A percentile compares a stretch with the other conserved stretches of the same genome.
phyloP scores from a whole-genome alignment of 2,113 vertebrate species.

The Strix uralensis region DNA sequence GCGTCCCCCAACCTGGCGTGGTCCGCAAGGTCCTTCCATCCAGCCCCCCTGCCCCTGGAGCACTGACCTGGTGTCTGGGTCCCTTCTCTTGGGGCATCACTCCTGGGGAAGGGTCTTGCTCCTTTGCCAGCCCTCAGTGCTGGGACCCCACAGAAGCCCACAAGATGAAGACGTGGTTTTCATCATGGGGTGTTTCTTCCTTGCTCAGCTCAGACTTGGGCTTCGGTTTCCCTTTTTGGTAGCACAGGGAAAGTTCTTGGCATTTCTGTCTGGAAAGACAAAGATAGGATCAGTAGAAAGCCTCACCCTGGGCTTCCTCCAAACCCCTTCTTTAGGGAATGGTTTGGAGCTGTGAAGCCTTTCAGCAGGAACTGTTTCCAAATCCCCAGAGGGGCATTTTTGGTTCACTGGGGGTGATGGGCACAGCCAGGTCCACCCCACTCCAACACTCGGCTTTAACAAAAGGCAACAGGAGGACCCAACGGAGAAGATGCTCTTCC shows the following conservation, averaged over 20 bases:
- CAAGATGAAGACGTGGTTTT: rapidly evolving
- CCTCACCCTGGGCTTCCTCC: background rate
- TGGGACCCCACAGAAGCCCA: background rate
- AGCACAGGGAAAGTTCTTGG: background rate
- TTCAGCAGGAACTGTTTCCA: background rate
- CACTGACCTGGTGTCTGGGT: background rate
- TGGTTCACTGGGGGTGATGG: background rate
- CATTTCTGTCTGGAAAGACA: background rate
- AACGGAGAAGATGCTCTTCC: background rate
- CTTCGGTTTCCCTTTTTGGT: background rate
- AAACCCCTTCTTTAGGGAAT: background rate
- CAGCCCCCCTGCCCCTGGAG: background rate
- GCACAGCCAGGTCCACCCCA: background rate
- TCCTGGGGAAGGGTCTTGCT: background rate
- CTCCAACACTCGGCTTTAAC: background rate
- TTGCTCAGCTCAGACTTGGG: background rate
- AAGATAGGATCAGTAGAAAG: background rate
- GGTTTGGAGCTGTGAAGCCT: background rate
- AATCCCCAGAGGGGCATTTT: background rate
- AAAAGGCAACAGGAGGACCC: background rate
- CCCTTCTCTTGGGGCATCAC: rapidly evolving
- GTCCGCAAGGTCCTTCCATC: background rate
- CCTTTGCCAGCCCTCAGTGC: background rate
- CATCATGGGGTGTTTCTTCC: background rate
- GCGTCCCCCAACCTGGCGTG: background rate